Conservation (phyloP, 1,140 invertebrate genomes). For the Globodera ellingtonae region DNA sequence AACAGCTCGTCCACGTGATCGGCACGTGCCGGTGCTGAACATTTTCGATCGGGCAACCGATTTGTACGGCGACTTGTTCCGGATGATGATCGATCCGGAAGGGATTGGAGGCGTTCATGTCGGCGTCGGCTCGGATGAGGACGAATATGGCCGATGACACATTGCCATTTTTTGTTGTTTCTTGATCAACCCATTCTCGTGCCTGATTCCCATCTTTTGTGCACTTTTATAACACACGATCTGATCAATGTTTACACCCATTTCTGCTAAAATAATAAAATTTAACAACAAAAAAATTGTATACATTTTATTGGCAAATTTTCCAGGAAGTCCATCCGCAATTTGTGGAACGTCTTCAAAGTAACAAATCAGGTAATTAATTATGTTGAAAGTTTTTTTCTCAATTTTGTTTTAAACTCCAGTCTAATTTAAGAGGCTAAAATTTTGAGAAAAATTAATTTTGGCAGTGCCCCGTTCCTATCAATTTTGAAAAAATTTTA, state of each 20-base stretch:
- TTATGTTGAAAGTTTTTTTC: no score
- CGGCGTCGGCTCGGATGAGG: not conserved
- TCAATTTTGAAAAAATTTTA: no score
- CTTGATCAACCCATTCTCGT: not conserved
- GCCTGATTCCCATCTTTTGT: no score
- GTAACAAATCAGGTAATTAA: no score
- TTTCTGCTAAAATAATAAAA: not conserved
- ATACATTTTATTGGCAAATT: no score
- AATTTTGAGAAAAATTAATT: no score
- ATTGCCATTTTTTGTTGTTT: slow-evolving; percentile 12
- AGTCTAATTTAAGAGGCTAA: no score
- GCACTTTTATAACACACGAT: not conserved
- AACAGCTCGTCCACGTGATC: not conserved
- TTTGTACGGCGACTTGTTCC: slow-evolving; percentile 23
- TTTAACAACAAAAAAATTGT: not conserved
- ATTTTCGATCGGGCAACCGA: slow-evolving; percentile 21
- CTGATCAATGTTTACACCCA: not conserved
- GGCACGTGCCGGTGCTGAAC: slow-evolving; percentile 13
- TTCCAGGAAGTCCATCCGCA: no score
- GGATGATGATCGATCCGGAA: slow-evolving; percentile 27
- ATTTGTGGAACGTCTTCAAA: no score
- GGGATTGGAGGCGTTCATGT: not conserved
- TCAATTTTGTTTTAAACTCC: no score
- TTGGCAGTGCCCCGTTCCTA: no score
- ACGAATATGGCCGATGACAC: not conserved